Evolutionary conservation across 1,140 invertebrate genomes (phyloP).

Genomic region (Camponotus vicinus): DNA sequence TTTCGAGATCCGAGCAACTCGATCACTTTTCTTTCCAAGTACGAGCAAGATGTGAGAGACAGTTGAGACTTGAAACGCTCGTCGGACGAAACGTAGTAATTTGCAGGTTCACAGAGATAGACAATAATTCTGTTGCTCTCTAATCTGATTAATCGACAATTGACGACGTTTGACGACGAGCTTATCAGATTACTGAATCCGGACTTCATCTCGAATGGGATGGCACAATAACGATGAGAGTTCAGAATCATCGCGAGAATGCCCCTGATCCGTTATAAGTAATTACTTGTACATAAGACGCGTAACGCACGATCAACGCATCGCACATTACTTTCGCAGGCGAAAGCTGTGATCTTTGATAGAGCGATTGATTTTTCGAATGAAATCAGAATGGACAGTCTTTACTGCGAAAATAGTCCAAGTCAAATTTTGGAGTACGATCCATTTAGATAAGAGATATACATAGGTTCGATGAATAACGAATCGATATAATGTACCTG

Average conservation of each 20-base stretch:
- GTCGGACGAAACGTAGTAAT: conserved; percentile 10
- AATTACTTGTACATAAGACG: conserved; percentile 12
- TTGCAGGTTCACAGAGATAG: conserved; percentile 72
- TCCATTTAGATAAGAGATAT: background rate
- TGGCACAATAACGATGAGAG: conserved; percentile 2
- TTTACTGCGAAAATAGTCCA: background rate
- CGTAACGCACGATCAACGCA: conserved; percentile 1
- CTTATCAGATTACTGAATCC: conserved; percentile 24
- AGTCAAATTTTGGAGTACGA: conserved; percentile 17
- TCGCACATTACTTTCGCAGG: conserved; percentile 24
- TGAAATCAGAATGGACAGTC: background rate
- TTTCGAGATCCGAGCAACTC: conserved; percentile 45
- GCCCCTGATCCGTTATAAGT: background rate
- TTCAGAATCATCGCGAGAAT: conserved; percentile 25
- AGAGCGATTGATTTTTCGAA: conserved; percentile 11
- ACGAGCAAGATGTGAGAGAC: background rate
- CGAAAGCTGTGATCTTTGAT: background rate
- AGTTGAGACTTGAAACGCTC: background rate
- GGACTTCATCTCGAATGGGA: conserved; percentile 7
- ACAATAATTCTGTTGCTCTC: conserved; percentile 79
- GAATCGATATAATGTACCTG: background rate
- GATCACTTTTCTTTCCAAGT: conserved; percentile 26
- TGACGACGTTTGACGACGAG: conserved; percentile 48
- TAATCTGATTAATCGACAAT: conserved; percentile 37
- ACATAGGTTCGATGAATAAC: background rate